Percentiles rank a stretch among this genome's conserved stretches.
phyloP scores from a whole-genome alignment of 2,888 invertebrate species.

The Dryobota labecula region DNA sequence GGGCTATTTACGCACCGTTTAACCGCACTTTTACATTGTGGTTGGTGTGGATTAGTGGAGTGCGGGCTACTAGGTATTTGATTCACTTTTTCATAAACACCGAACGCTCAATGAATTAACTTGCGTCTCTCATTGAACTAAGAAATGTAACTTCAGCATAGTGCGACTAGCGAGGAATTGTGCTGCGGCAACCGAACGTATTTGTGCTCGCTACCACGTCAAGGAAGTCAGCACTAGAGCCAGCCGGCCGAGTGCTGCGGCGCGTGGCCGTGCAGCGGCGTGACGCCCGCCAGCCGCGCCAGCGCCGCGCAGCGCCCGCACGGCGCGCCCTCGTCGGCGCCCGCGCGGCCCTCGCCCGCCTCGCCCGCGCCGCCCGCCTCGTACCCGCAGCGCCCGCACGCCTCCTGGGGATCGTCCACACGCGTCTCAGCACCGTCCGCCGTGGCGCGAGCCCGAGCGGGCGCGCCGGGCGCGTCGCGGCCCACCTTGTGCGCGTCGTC shows the following conservation, averaged over 20 bases:
- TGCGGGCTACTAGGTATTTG: constrained; percentile 49
- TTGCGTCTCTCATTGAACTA: constrained; percentile 40
- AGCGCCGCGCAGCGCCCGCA: constrained; percentile 91
- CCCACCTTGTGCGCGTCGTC: constrained; percentile 86
- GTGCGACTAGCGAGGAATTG: constrained; percentile 47
- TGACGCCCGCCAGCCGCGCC: constrained; percentile 93
- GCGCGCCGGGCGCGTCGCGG: constrained; percentile 2
- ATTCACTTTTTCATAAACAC: constrained; percentile 47
- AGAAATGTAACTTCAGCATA: constrained; percentile 43
- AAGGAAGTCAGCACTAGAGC: constrained; percentile 89
- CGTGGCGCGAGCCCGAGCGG: constrained; percentile 37
- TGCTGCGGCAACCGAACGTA: constrained; percentile 19
- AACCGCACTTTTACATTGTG: background rate
- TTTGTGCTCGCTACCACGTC: background rate
- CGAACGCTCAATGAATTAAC: constrained; percentile 34
- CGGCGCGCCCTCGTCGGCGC: constrained; percentile 58
- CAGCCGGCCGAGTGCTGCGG: constrained; percentile 92
- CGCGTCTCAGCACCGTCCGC: constrained; percentile 53
- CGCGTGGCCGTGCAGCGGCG: constrained; percentile 94
- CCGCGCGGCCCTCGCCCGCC: constrained; percentile 39
- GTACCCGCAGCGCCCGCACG: constrained; percentile 77
- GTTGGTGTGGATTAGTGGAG: constrained; percentile 36
- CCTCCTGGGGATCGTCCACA: constrained; percentile 64
- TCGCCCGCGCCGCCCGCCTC: constrained; percentile 59
- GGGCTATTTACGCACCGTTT: too few species aligned